phyloP scores from a whole-genome alignment of 2,113 vertebrate species.

The Motacilla tschutschensis region DNA sequence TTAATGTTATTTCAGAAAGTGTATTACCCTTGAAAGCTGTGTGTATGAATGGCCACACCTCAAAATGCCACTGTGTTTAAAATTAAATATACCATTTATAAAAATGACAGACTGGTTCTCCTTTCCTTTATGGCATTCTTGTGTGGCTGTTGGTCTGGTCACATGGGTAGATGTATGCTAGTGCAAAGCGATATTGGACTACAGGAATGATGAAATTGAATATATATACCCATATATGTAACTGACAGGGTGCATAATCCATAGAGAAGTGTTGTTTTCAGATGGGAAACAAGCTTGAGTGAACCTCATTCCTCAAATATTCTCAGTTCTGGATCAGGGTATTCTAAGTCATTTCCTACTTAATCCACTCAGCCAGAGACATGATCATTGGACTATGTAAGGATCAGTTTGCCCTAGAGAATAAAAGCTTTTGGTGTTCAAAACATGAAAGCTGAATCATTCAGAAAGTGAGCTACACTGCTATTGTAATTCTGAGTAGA shows the following conservation, averaged over 20 bases:
- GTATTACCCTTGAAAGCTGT: neutral
- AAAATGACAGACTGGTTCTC: neutral
- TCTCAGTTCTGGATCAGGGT: neutral
- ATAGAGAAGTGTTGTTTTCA: neutral
- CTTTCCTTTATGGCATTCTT: neutral
- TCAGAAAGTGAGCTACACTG: constrained; percentile 16
- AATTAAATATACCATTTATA: neutral
- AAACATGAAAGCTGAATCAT: constrained; percentile 30
- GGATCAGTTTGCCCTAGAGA: constrained; percentile 2
- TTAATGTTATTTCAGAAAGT: neutral
- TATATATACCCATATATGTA: neutral
- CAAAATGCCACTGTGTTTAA: neutral
- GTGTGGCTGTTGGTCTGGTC: neutral
- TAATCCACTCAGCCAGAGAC: constrained; percentile 4
- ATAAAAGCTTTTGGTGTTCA: constrained; percentile 27
- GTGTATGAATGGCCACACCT: neutral
- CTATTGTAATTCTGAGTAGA: constrained; percentile 34
- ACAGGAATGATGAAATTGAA: neutral
- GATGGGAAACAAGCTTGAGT: neutral
- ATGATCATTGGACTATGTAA: neutral
- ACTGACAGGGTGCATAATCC: neutral
- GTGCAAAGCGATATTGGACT: neutral
- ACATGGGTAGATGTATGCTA: neutral
- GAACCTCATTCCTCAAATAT: neutral
- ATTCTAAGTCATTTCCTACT: neutral